Evolutionary conservation across 2,888 invertebrate genomes (phyloP).

Genomic region (Agriotes lineatus): DNA sequence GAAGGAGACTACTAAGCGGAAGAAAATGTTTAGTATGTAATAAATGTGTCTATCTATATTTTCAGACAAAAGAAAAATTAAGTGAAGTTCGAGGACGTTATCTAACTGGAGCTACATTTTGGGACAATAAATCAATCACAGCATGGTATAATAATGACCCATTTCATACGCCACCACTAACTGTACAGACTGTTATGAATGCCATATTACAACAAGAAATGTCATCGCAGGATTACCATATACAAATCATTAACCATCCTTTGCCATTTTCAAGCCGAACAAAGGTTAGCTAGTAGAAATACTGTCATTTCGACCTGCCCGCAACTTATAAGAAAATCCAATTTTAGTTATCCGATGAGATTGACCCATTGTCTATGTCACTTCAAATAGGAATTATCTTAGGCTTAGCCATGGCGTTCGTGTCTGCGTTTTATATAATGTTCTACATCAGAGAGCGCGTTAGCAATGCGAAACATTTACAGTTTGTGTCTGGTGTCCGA

Average conservation of each 20-base stretch:
- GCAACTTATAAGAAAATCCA: too few species aligned
- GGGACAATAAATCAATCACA: conserved; percentile 64
- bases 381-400: conserved; percentile 76
- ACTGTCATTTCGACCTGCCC: too few species aligned
- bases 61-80: background rate
- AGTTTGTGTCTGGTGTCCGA: conserved; percentile 79
- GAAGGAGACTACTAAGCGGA: too few species aligned
- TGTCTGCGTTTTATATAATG: conserved; percentile 74
- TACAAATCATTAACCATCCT: conserved; percentile 74
- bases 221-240: conserved; percentile 46
- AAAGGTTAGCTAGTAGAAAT: too few species aligned
- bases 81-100: conserved; percentile 61
- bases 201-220: conserved; percentile 64
- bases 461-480: conserved; percentile 77
- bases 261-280: conserved; percentile 73
- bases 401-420: conserved; percentile 80
- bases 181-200: conserved; percentile 71
- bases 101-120: conserved; percentile 72
- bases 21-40: too few species aligned
- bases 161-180: conserved; percentile 70
- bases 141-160: conserved; percentile 87
- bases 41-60: background rate
- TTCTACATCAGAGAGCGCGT: conserved; percentile 77
- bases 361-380: conserved; percentile 52
- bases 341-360: too few species aligned